phyloP scores from a whole-genome alignment of 2,888 invertebrate genomes.

The Furcula furcula region DNA sequence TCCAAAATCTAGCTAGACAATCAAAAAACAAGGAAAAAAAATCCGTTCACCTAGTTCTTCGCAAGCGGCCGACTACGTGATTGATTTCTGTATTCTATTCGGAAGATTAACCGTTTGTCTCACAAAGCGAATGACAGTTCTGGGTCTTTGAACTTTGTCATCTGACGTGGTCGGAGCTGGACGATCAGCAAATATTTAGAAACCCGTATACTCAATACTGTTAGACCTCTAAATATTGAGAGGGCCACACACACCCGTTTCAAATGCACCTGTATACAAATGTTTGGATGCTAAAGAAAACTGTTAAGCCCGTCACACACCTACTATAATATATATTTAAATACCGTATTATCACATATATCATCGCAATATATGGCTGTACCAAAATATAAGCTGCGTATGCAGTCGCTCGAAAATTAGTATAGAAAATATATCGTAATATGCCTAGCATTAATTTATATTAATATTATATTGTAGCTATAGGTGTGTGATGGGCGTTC shows the following conservation, averaged over 20 bases:
- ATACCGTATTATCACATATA: too few relatives aligned
- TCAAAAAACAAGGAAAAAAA: not conserved
- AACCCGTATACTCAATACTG: conserved; percentile 1
- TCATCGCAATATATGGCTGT: too few relatives aligned
- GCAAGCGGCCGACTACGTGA: conserved; percentile 43
- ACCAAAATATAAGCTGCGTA: too few relatives aligned
- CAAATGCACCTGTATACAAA: too few relatives aligned
- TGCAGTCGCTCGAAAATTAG: too few relatives aligned
- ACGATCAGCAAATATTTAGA: conserved; percentile 1
- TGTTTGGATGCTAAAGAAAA: too few relatives aligned
- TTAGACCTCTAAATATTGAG: not conserved
- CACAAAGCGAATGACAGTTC: conserved; percentile 23
- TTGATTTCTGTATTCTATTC: conserved; percentile 29
- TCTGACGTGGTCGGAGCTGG: conserved; percentile 18
- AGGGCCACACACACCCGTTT: not conserved
- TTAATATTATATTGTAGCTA: too few relatives aligned
- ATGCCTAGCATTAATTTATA: too few relatives aligned
- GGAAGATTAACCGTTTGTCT: conserved; percentile 29
- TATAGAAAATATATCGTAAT: too few relatives aligned
- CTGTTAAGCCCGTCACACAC: too few relatives aligned
- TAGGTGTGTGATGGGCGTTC: too few relatives aligned
- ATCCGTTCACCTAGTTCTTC: conserved; percentile 2
- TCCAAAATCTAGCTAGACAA: not conserved
- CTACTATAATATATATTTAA: too few relatives aligned
- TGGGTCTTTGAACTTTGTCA: conserved; percentile 35